Base-by-base conservation (phyloP, 2,113 vertebrate genomes). In the Pluvialis apricaria region DNA sequence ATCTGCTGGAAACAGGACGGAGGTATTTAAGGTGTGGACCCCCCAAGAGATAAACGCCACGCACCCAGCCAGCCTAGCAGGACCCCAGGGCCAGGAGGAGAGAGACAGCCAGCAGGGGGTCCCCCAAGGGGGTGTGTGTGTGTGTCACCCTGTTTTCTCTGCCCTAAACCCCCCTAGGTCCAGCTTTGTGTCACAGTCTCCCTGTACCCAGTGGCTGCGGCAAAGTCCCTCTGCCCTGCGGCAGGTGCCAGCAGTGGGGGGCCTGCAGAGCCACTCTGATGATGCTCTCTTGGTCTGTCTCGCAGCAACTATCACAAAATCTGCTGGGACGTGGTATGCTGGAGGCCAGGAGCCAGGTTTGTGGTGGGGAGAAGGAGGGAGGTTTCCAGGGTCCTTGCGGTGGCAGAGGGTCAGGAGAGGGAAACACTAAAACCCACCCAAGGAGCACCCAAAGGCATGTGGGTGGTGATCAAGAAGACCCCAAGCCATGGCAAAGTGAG, bases 1-100 rank as follows among this genome's bases (percentile, higher is more conserved):
- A 98, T 28, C 99, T 98, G 96, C 99, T 99, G 93, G 93, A 29
- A 44, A 26, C 5, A 57, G 29, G 25, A 55, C 1, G 4, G 40
- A 34, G 22, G 31, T 13, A 9, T 55, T 73, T 36, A 64, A 36
- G 51, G 29, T 51, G 29, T 2, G 2, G 32, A n/a, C 25, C 25
- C 25, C 25, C 38, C 57, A 31, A 13, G 45, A 44, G 15, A 17
- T 19, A 36, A 36, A 25, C 6, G 1, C 25, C 42, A 29, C 0
- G 2, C 7, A 14, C 38, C 71, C 71, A 44, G 24, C 24, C 65
- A n/a, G 4, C 58, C 76, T 47, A 42, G 49, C 36, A 34, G 21
- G 28, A 60, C 29, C 22, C 38, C 2, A 2, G 24, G 36, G 31
- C 17, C 24, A 16, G 49, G 38, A 71, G n/a, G 49, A 42, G 16